Evolutionary conservation across 2,113 vertebrate genomes (phyloP), one percentile per base, ranked within the genome.

Genomic region (Fulmarus glacialis): DNA sequence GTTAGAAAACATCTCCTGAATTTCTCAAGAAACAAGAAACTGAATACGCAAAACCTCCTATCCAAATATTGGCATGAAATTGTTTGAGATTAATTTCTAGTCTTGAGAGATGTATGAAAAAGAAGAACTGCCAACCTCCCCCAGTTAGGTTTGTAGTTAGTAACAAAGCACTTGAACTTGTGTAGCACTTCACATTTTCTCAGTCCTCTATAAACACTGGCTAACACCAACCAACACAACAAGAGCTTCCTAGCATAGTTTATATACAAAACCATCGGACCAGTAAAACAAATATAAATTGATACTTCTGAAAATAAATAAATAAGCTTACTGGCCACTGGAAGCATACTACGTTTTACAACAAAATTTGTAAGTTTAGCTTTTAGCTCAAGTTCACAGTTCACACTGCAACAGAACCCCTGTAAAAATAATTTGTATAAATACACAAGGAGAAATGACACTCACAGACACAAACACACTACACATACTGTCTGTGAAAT

Each of bases 281-380:
- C 53, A 94, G 75, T 88, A 93, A 94, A 85, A 82, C 79, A 96
- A 97, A 86, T 18, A 89, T n/a, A 71, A 87, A 93, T 23, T 85
- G 71, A 88, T 83, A 86, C 90, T 93, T 88, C 84, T 80, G 64
- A 89, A 97, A 94, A 91, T 68, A 97, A 91, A 90, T 40, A 95
- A 96, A 8, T 3, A 88, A 90, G 42, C 74, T 80, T 36, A 32
- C 18, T 81, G 71, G 82, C 45, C 63, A 55, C 4, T 55, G 32
- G 48, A 92, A 86, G 34, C 15, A 55, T 27, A 71, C 16, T 50
- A 10, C 4, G 26, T 62, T 79, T 90, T 63, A 96, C 12, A 81
- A 45, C 17, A 47, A 20, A 66, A 81, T 34, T 13, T 82, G 4
- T 15, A 66, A 82, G n/a, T 53, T 91, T 56, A 82, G 62, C 50